These are phyloP conservation scores for Lepisosteus osseus DNA, from an alignment of 2,113 vertebrate genomes.

Conservation along the genomic window DNA sequence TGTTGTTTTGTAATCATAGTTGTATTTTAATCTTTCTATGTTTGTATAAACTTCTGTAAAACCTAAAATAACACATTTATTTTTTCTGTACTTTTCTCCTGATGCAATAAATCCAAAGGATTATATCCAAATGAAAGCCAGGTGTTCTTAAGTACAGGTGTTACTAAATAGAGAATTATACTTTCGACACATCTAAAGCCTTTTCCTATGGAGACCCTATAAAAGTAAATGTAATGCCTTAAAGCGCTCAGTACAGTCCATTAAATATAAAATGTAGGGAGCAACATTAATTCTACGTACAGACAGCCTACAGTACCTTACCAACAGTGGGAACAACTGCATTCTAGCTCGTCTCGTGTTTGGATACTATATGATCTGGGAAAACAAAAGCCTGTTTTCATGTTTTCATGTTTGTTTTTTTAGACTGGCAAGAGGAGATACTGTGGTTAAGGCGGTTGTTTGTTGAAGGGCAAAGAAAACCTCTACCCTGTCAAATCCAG, in stretches of 20 bases:
- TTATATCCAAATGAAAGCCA: not conserved
- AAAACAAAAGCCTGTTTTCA: not conserved
- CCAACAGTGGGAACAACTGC: slow-evolving; percentile 38
- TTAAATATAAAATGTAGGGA: not conserved
- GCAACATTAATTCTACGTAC: slow-evolving; percentile 4
- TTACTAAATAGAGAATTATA: not conserved
- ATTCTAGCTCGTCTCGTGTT: slow-evolving; percentile 24
- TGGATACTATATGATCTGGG: slow-evolving; percentile 9
- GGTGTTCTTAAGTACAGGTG: not conserved
- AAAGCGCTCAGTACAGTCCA: not conserved
- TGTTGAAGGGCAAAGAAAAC: slow-evolving; percentile 8
- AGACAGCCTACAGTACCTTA: slow-evolving; percentile 27
- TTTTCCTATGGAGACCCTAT: not conserved
- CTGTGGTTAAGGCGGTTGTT: slow-evolving; percentile 5
- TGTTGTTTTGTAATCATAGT: no score
- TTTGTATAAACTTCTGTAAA: no score
- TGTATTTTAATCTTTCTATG: no score
- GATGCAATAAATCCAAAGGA: not conserved
- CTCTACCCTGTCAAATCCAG: not conserved
- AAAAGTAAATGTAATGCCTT: not conserved
- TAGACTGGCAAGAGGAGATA: not conserved
- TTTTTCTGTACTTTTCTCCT: not conserved
- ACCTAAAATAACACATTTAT: no score
- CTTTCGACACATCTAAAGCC: not conserved
- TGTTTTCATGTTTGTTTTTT: not conserved